Conservation (phyloP, 2,888 invertebrate genomes). For the Acleris holmiana region DNA sequence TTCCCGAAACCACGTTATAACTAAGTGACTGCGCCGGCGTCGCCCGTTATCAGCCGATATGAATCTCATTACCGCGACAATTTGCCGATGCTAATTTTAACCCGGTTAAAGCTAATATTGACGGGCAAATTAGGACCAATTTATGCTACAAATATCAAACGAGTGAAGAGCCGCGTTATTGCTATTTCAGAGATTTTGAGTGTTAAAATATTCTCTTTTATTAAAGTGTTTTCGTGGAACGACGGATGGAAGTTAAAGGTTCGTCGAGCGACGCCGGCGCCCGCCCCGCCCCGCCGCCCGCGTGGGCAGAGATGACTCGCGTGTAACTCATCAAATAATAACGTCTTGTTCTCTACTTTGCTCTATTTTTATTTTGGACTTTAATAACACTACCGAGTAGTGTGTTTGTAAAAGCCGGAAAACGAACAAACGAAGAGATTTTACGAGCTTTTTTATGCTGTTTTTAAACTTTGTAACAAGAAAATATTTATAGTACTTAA, state of each 20-base stretch:
- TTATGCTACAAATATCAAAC: neutral
- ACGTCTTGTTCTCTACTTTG: no score
- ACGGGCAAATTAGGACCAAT: conserved; percentile 3
- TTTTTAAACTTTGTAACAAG: no score
- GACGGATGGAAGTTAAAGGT: conserved; percentile 9
- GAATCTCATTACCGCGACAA: conserved; percentile 17
- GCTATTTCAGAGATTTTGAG: neutral
- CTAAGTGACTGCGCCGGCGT: neutral
- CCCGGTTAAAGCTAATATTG: conserved; percentile 8
- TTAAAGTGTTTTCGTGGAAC: conserved; percentile 10
- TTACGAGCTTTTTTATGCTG: no score
- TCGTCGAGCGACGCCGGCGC: no score
- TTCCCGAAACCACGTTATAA: neutral
- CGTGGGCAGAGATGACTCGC: no score
- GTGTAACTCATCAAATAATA: no score
- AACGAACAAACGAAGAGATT: no score
- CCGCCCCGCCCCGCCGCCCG: no score
- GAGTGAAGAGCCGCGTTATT: neutral
- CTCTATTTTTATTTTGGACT: no score
- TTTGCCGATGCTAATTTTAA: conserved; percentile 13
- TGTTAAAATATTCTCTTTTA: conserved; percentile 17
- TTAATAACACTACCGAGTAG: no score
- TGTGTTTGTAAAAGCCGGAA: no score
- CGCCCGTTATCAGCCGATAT: neutral
- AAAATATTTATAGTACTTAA: no score